A percentile compares a stretch with the other conserved stretches of the same genome.
Conservation (phyloP, 2,888 invertebrate genomes). For the Cheilosia soror region DNA sequence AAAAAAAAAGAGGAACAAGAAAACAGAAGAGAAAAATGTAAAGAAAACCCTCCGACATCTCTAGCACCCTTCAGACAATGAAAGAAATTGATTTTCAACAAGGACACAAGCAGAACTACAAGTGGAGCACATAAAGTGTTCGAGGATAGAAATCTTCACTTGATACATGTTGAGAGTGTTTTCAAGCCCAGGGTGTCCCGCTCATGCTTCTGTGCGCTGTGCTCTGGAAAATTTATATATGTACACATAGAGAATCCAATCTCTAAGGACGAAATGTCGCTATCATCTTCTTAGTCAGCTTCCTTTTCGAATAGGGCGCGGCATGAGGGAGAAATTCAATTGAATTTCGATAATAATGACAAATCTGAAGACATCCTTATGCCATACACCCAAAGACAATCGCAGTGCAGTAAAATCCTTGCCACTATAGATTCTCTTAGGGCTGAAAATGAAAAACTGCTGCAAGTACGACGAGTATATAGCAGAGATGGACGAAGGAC, state of each 20-base stretch:
- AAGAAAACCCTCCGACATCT: conserved; percentile 51
- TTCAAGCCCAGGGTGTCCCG: conserved; percentile 59
- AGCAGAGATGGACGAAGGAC: conserved; percentile 9
- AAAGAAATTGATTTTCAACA: conserved; percentile 75
- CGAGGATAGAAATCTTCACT: conserved; percentile 73
- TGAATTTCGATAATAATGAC: conserved; percentile 76
- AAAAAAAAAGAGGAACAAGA: neutral
- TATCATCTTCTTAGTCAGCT: conserved; percentile 71
- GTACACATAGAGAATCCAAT: conserved; percentile 44
- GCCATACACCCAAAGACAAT: conserved; percentile 73
- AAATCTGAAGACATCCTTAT: conserved; percentile 76
- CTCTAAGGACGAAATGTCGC: conserved; percentile 71
- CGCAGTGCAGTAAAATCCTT: conserved; percentile 68
- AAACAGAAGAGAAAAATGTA: neutral
- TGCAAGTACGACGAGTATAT: conserved; percentile 2
- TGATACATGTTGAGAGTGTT: conserved; percentile 73
- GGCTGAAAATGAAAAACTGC: conserved; percentile 70
- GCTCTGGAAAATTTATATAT: conserved; percentile 55
- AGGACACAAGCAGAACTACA: conserved; percentile 72
- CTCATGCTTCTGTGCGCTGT: conserved; percentile 31
- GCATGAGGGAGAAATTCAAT: conserved; percentile 52
- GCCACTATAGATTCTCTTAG: conserved; percentile 35
- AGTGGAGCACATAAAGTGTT: conserved; percentile 75
- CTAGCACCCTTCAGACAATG: conserved; percentile 74
- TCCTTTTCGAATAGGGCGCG: neutral